These are phyloP conservation scores for Pseudomyrmex dendroicus DNA, from an alignment of 1,140 invertebrate species.

Conservation along the genomic window DNA sequence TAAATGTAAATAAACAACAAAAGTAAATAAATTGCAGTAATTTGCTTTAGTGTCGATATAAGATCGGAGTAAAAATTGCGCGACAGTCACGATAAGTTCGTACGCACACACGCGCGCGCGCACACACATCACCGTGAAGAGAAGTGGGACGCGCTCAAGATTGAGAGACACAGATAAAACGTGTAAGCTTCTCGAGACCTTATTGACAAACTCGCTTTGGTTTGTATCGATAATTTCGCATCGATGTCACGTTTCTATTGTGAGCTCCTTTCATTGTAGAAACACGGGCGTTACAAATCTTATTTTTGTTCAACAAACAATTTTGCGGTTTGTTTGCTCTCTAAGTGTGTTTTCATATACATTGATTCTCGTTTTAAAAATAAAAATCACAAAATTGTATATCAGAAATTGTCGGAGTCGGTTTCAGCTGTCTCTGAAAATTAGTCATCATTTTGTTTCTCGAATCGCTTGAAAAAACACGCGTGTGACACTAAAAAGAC, in stretches of 20 bases:
- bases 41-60: constrained; percentile 6
- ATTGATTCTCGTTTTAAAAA: not conserved
- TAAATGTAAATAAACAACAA: not conserved
- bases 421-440: no score
- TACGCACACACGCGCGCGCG: no score
- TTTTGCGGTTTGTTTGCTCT: not conserved
- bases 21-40: not conserved
- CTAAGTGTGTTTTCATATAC: not conserved
- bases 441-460: no score
- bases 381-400: not conserved
- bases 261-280: not conserved
- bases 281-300: not conserved
- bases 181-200: constrained; percentile 21
- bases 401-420: no score
- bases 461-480: no score
- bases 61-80: constrained; percentile 5
- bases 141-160: constrained; percentile 5
- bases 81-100: not conserved
- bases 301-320: not conserved
- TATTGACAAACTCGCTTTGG: not conserved
- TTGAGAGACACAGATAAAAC: not conserved
- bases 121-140: not conserved
- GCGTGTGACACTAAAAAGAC: no score
- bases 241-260: constrained; percentile 33
- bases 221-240: constrained; percentile 44